Conservation (phyloP, 2,888 invertebrate genomes). For the Patella pellucida region DNA sequence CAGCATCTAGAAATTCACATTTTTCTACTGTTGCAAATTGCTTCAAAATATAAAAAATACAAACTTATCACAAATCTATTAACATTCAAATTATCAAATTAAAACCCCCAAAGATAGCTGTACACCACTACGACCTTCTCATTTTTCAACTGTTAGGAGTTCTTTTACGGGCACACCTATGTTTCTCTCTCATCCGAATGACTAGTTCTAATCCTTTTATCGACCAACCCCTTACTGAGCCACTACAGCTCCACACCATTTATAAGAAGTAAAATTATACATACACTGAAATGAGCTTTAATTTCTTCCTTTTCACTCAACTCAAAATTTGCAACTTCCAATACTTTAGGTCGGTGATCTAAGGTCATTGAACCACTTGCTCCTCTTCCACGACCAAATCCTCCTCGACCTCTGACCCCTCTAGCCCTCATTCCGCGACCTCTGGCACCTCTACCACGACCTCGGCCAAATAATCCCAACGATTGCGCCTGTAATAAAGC, state of each 20-base stretch:
- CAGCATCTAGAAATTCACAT: slow-evolving; percentile 81
- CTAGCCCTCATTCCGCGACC: slow-evolving; percentile 49
- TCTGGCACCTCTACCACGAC: slow-evolving; percentile 57
- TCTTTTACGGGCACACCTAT: no score
- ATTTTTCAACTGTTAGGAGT: no score
- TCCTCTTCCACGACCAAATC: slow-evolving; percentile 50
- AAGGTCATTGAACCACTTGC: slow-evolving; percentile 71
- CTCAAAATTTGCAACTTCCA: slow-evolving; percentile 89
- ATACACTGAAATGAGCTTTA: slow-evolving; percentile 86
- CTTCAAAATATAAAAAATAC: slow-evolving; percentile 72
- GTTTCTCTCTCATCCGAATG: no score
- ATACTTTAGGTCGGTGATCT: slow-evolving; percentile 88
- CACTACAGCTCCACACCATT: neutral
- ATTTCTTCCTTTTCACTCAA: slow-evolving; percentile 86
- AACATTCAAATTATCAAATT: no score
- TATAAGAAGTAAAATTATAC: slow-evolving; percentile 49
- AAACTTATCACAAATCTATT: neutral
- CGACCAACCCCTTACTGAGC: no score
- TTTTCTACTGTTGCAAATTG: slow-evolving; percentile 90
- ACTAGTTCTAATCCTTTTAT: no score
- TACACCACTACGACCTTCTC: no score
- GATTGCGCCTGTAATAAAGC: slow-evolving; percentile 65
- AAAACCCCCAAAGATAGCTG: no score
- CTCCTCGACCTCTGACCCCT: slow-evolving; percentile 32
- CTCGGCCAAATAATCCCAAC: slow-evolving; percentile 62